Conservation (phyloP, 1,140 invertebrate genomes). For the Ruditapes philippinarum region DNA sequence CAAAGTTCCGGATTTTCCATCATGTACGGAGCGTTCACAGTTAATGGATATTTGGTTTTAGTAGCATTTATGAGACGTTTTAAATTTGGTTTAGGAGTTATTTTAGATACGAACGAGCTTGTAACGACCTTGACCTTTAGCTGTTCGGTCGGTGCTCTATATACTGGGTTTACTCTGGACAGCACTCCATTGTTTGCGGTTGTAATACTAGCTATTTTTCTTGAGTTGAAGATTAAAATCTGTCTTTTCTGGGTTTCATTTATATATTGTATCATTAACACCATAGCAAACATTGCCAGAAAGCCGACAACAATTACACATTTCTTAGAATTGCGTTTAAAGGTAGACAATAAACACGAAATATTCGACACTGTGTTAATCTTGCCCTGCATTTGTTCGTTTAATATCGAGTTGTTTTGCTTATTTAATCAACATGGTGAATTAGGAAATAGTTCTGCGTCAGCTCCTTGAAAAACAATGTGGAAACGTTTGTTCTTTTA, state of each 20-base stretch:
- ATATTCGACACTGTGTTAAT: neutral
- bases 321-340: neutral
- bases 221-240: neutral
- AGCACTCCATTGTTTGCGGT: neutral
- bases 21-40: slow-evolving; percentile 66
- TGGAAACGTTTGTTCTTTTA: too few species aligned
- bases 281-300: neutral
- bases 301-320: neutral
- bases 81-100: slow-evolving; percentile 3
- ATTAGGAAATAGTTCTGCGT: too few species aligned
- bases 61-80: slow-evolving; percentile 1
- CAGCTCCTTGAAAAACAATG: too few species aligned
- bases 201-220: neutral
- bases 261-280: neutral
- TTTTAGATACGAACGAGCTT: neutral
- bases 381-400: neutral
- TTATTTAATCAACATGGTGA: too few species aligned
- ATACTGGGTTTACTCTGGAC: neutral
- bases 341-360: neutral
- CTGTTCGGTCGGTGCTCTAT: neutral
- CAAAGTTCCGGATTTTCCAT: slow-evolving; percentile 76
- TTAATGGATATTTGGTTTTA: slow-evolving; percentile 67
- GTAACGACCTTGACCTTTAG: too few species aligned
- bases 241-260: neutral
- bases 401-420: too few species aligned